Evolutionary conservation across 2,797 vertebrate genomes (phyloP).

Genomic region (Babyrousa celebensis): DNA sequence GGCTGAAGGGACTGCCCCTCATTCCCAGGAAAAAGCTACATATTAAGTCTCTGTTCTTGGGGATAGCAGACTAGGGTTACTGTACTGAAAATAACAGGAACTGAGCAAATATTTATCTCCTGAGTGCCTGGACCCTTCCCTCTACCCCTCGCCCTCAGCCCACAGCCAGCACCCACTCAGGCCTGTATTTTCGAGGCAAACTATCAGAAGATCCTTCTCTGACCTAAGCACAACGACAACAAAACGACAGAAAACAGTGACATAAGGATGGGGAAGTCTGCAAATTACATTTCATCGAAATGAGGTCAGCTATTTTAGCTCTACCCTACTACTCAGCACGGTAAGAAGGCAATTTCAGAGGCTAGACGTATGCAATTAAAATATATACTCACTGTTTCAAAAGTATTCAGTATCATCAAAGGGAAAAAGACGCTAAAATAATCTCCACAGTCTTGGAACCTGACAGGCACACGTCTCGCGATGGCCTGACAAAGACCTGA

Average conservation of each 20-base stretch:
- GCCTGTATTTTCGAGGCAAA: not conserved
- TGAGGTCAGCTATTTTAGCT: not conserved
- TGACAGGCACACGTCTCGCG: conserved; percentile 90
- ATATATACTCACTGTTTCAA: conserved; percentile 93
- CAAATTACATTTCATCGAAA: not conserved
- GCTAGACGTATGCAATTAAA: conserved; percentile 17
- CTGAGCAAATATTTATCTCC: not conserved
- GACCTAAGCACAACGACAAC: not conserved
- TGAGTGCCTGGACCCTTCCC: not conserved
- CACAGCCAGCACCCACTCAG: not conserved
- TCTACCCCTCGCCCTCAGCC: not conserved
- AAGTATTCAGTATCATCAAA: conserved; percentile 93
- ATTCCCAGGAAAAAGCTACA: not conserved
- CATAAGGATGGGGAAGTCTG: not conserved
- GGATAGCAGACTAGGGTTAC: not conserved
- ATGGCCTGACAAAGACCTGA: conserved; percentile 89
- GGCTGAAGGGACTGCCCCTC: not conserved
- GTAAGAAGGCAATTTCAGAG: not conserved
- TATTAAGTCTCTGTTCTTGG: not conserved
- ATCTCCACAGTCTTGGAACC: conserved; percentile 90
- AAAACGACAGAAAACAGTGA: not conserved
- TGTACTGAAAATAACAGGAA: not conserved
- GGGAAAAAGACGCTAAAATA: conserved; percentile 93
- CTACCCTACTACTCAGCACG: not conserved
- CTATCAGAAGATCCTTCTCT: not conserved